Base-by-base conservation (phyloP, 1,140 invertebrate genomes). In the Zaprionus lachaisei region DNA sequence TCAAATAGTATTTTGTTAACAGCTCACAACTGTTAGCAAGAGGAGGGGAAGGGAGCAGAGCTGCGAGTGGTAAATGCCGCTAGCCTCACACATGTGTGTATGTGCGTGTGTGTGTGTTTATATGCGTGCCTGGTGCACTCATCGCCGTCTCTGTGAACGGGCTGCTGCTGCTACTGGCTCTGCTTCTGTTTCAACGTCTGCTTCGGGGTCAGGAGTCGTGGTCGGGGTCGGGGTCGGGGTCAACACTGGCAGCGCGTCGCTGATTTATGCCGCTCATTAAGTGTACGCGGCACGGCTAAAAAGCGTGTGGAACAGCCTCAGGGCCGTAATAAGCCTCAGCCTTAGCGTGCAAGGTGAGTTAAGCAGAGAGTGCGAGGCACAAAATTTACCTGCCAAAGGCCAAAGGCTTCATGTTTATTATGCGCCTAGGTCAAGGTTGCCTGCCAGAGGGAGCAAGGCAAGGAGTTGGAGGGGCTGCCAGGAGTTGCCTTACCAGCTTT, bases 1-100 rank as follows among this genome's bases (percentile, higher is more conserved):
- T 87, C 84, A 84, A 87, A 87, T 65, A 79, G 78, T 78, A 83
- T 83, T 75, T 75, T 71, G 83, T 89, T 89, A 89, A 89, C 83
- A 89, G 70, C 83, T 83, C 70, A 51, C 63, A 83, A 73, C 71
- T 72, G 80, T 17, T 83, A 41, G 83, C 83, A 31, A 31, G 49
- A 14, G 12, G 26, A 15, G 34, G 57, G 20, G 7, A 26, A n/a
- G 51, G 6, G 38, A 22, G n/a, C 22, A 26, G 22, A 24, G 1
- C 9, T 31, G 31, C 9, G 31, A 22, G 54, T 38, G n/a, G 17
- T 17, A 47, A 47, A 47, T 47, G 7, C 41, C 41, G n/a, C 9
- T 31, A n/a, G 44, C 41, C 3, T 2, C 54, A 56, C 22, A 26
- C 14, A 56, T 11, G 14, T 12, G 22, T 31, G 17, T 15, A 22